Percentiles rank a stretch among this genome's conserved stretches.
Evolutionary conservation across 2,888 invertebrate species (phyloP).

Genomic region (Temnothorax rugatulus): DNA sequence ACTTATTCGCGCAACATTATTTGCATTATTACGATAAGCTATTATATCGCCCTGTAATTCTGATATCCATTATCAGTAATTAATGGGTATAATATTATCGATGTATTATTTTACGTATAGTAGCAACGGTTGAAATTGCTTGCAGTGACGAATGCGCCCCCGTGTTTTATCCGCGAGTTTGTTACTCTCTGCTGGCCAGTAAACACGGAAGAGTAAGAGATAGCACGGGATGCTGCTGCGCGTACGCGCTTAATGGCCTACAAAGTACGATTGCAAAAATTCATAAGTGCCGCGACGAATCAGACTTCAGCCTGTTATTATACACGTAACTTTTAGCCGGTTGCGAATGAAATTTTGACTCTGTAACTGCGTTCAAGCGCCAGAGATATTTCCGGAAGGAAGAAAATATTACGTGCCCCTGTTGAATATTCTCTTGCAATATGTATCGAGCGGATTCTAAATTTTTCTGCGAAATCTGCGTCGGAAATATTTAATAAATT

Average conservation of each 20-base stretch:
- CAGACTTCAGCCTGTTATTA: neutral
- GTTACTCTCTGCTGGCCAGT: constrained; percentile 22
- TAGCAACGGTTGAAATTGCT: constrained; percentile 19
- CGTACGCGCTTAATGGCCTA: neutral
- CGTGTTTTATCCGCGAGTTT: constrained; percentile 4
- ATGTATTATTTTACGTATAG: constrained; percentile 22
- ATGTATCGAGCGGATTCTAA: neutral
- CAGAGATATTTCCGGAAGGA: neutral
- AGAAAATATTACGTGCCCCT: neutral
- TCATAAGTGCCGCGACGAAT: constrained; percentile 9
- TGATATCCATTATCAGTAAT: constrained; percentile 5
- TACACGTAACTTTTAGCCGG: neutral
- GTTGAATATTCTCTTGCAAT: constrained; percentile 1
- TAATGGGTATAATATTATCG: constrained; percentile 17
- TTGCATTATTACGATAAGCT: constrained; percentile 27
- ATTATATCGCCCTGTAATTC: constrained; percentile 17
- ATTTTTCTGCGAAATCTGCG: neutral
- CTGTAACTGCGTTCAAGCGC: neutral
- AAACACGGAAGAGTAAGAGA: constrained; percentile 13
- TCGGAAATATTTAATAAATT: constrained; percentile 39
- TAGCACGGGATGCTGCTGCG: neutral
- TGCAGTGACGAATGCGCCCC: neutral
- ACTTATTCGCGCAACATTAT: constrained; percentile 33
- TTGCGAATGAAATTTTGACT: constrained; percentile 19
- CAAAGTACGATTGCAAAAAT: constrained; percentile 49